phyloP scores from a whole-genome alignment of 2,888 invertebrate genomes.

The Punctoribates punctum region DNA sequence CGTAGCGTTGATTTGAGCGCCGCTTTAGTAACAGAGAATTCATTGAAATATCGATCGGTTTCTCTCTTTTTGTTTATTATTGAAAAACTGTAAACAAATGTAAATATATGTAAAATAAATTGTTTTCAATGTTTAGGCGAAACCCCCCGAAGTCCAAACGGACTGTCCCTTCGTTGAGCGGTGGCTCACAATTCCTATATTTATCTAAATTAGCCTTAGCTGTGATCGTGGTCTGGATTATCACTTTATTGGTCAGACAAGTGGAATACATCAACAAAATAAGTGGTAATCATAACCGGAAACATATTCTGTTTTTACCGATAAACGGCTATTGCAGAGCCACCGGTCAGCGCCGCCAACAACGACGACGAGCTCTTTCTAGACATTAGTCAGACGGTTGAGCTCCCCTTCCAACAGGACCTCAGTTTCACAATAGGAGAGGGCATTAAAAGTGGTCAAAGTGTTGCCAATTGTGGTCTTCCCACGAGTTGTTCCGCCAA shows the following conservation, averaged over 20 bases:
- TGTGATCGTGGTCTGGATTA: slow-evolving; percentile 5
- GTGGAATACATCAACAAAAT: slow-evolving; percentile 16
- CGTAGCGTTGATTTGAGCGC: too few species aligned
- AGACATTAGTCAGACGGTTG: slow-evolving; percentile 13
- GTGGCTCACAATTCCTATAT: not conserved
- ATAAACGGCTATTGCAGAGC: not conserved
- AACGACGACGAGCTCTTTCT: not conserved
- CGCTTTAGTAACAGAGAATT: too few species aligned
- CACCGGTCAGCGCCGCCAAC: not conserved
- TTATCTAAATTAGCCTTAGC: not conserved
- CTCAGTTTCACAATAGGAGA: slow-evolving; percentile 6
- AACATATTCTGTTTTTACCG: not conserved
- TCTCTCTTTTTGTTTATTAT: too few species aligned
- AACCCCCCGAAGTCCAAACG: too few species aligned
- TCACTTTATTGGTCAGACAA: not conserved
- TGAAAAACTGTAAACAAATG: too few species aligned
- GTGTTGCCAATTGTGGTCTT: slow-evolving; percentile 56
- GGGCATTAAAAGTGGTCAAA: slow-evolving; percentile 49
- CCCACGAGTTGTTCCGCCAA: slow-evolving; percentile 53
- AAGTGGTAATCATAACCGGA: not conserved
- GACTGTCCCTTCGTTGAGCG: too few species aligned
- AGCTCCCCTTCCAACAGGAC: slow-evolving; percentile 14
- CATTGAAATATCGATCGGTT: too few species aligned
- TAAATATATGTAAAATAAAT: too few species aligned
- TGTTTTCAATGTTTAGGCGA: too few species aligned